These are phyloP conservation scores for Leucophenga montana DNA, from an alignment of 2,888 invertebrate species.

Conservation along the genomic window DNA sequence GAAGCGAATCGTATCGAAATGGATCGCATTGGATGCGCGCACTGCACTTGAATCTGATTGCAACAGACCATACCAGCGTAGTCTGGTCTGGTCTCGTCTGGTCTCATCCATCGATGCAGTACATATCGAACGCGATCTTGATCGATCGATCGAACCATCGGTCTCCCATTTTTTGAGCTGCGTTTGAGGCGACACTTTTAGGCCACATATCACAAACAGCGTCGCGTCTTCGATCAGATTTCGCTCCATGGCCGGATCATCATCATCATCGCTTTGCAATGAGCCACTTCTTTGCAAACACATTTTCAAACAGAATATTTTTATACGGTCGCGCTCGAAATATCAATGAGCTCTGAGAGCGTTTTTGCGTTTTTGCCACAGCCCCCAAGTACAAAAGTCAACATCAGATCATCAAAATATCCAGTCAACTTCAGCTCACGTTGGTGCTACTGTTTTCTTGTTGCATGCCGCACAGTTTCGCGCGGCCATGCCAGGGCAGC, in stretches of 20 bases:
- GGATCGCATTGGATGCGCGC: conserved; percentile 35
- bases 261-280: conserved; percentile 32
- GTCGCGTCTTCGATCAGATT: not conserved
- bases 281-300: conserved; percentile 1
- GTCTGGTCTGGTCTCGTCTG: too few relatives aligned
- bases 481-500: conserved; percentile 37
- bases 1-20: conserved; percentile 14
- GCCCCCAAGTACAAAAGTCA: conserved; percentile 38
- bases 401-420: too few relatives aligned
- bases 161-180: conserved; percentile 13
- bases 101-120: conserved; percentile 9
- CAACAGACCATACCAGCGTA: conserved; percentile 31
- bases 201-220: conserved; percentile 47
- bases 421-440: conserved; percentile 37
- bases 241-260: conserved; percentile 39
- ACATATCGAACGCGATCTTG: conserved; percentile 46
- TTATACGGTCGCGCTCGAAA: conserved; percentile 74
- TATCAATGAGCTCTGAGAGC: conserved; percentile 71
- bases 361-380: conserved; percentile 38
- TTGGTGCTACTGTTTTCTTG: conserved; percentile 26
- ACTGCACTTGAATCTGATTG: conserved; percentile 31
- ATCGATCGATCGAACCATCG: conserved; percentile 29
- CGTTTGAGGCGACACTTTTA: conserved; percentile 65
- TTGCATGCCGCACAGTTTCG: conserved; percentile 31
- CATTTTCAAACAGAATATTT: conserved; percentile 72